Percentiles rank a stretch among this genome's conserved stretches.
Conservation (phyloP, 2,113 vertebrate genomes). For the Pionites leucogaster region DNA sequence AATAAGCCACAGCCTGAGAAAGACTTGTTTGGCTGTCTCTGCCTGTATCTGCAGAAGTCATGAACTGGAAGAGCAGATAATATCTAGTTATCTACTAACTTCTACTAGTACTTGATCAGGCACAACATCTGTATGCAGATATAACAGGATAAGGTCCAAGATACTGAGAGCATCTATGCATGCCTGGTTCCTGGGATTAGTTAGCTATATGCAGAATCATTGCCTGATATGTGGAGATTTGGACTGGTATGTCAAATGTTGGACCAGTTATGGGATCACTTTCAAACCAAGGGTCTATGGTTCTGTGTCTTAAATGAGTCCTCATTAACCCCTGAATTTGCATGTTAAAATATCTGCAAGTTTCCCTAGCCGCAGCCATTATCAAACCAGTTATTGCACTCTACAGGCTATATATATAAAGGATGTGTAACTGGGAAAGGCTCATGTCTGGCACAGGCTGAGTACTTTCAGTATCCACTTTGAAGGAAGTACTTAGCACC, state of each 20-base stretch:
- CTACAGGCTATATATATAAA: not conserved
- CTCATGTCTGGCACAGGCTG: not conserved
- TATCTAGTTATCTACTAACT: not conserved
- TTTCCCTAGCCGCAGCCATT: not conserved
- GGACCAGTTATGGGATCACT: not conserved
- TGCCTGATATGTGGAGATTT: accelerated
- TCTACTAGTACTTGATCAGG: not conserved
- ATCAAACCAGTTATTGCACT: not conserved
- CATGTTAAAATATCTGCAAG: not conserved
- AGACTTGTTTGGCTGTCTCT: not conserved
- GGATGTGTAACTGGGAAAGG: not conserved
- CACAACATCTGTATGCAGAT: not conserved
- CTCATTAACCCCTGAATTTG: not conserved
- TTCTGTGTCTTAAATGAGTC: not conserved
- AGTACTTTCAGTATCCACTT: not conserved
- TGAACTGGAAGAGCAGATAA: not conserved
- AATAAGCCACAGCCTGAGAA: not conserved
- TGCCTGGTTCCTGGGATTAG: not conserved
- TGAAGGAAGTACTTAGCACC: not conserved
- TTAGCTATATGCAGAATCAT: not conserved
- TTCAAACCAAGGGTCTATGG: accelerated
- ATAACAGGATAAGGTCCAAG: not conserved
- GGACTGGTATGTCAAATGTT: not conserved
- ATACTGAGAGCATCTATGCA: not conserved
- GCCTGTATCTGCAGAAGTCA: accelerated